These are phyloP conservation scores for Diachasma alloeum DNA, from an alignment of 1,140 invertebrate species.

Conservation along the genomic window DNA sequence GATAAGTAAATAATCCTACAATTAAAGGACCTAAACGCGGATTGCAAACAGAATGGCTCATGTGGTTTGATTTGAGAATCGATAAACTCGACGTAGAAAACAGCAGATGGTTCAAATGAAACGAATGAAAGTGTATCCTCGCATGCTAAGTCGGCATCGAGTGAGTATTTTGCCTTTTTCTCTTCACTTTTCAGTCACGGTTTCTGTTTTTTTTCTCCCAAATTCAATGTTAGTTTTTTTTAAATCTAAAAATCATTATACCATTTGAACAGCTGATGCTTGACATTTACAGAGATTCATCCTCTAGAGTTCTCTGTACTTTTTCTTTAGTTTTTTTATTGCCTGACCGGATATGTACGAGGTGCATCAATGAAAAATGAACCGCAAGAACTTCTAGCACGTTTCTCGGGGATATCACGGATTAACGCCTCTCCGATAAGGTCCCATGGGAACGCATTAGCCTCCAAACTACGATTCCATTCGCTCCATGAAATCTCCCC, in stretches of 20 bases:
- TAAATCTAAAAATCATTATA: neutral
- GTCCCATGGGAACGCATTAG: neutral
- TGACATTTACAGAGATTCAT: neutral
- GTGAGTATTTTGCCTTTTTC: neutral
- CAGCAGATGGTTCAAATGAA: neutral
- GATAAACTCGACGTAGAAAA: slow-evolving; percentile 4
- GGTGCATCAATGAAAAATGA: slow-evolving; percentile 4
- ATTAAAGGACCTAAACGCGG: slow-evolving; percentile 15
- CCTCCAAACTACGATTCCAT: neutral
- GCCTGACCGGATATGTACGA: neutral
- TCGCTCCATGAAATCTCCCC: slow-evolving; percentile 1
- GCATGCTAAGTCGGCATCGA: neutral
- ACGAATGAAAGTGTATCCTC: neutral
- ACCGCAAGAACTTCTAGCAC: slow-evolving; percentile 4
- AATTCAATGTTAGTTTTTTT: neutral
- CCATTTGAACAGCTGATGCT: neutral
- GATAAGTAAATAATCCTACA: slow-evolving; percentile 30
- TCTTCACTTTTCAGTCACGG: neutral
- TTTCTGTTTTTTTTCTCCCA: neutral
- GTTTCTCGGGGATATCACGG: neutral
- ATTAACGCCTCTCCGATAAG: neutral
- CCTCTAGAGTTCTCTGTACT: neutral
- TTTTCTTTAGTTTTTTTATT: neutral
- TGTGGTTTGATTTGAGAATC: slow-evolving; percentile 7
- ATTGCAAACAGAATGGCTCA: too few relatives aligned